A percentile compares a stretch with the other conserved stretches of the same genome.
Evolutionary conservation across 2,888 invertebrate genomes (phyloP).

Genomic region (Theodoxus fluviatilis): DNA sequence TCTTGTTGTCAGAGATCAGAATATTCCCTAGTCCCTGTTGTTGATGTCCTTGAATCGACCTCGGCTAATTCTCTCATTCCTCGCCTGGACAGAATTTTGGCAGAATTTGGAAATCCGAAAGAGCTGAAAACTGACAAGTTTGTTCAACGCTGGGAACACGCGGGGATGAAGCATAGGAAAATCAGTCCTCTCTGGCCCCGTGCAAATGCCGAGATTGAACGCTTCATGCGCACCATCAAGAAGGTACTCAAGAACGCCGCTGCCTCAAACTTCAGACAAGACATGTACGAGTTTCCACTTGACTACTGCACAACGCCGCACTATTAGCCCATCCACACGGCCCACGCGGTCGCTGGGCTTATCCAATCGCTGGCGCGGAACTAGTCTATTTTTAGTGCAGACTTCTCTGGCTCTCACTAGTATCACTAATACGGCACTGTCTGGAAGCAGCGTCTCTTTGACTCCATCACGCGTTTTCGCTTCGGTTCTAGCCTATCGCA

Average conservation of each 20-base stretch:
- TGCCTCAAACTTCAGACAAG: slow-evolving; percentile 28
- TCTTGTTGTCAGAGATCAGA: too few species aligned
- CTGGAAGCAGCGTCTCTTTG: too few species aligned
- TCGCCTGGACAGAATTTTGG: slow-evolving; percentile 9
- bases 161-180: slow-evolving; percentile 22
- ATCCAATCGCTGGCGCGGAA: too few species aligned
- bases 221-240: slow-evolving; percentile 17
- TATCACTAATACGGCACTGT: too few species aligned
- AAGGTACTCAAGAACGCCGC: slow-evolving; percentile 19
- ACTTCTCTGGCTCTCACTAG: too few species aligned
- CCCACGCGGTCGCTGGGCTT: too few species aligned
- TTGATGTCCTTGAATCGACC: neutral
- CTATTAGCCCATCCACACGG: too few species aligned
- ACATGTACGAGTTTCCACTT: slow-evolving; percentile 24
- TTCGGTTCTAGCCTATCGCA: too few species aligned
- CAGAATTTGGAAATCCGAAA: slow-evolving; percentile 23
- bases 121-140: slow-evolving; percentile 23
- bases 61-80: neutral
- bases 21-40: neutral
- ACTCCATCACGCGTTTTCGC: too few species aligned
- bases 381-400: too few species aligned
- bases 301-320: slow-evolving; percentile 31
- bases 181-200: slow-evolving; percentile 24
- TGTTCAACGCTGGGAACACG: neutral
- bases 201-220: slow-evolving; percentile 25